Evolutionary conservation across 2,113 vertebrate genomes (phyloP), one percentile per base, ranked within the genome.

Genomic region (Picathartes gymnocephalus): DNA sequence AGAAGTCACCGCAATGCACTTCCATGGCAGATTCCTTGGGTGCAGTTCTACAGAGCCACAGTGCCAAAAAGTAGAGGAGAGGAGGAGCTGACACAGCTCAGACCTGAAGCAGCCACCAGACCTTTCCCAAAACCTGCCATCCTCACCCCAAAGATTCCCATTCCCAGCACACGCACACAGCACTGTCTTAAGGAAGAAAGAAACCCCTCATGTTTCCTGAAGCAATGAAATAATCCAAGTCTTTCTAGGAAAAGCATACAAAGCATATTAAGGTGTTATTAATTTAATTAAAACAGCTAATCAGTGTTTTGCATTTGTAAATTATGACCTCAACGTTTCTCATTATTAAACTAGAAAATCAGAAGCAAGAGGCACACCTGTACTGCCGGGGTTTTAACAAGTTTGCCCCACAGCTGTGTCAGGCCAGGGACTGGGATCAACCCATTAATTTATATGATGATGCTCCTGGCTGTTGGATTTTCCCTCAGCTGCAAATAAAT

Each of bases 281-380:
- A 93, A 88, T 86, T 93, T 81, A 78, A 80, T 93, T 91, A 83
- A 96, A 93, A 57, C 27, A 45, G 71, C 44, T 84, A 70, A 96
- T 72, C 87, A 76, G 57, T 35, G 33, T 45, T 93, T 82, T 79
- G 56, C 57, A 81, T 78, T 92, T 88, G 70, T 79, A 71, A 93
- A 90, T 84, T 85, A 88, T 65, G 69, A 89, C 68, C 88, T 90
- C 81, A 72, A 31, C 50, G 18, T 83, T 82, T 91, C 88, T 89
- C 71, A 64, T 83, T 83, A 78, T 90, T 92, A 74, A 57, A 66
- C 40, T 44, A 48, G n/a, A 78, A 89, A 90, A 80, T 42, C 68
- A 57, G 89, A 70, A 93, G 56, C 30, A 81, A 72, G 45, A 74
- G 40, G 33, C 64, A 78, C 60, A 93, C 69, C 73, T 85, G 56